These are phyloP conservation scores for Galendromus occidentalis DNA, from an alignment of 1,140 invertebrate species.

Conservation along the genomic window DNA sequence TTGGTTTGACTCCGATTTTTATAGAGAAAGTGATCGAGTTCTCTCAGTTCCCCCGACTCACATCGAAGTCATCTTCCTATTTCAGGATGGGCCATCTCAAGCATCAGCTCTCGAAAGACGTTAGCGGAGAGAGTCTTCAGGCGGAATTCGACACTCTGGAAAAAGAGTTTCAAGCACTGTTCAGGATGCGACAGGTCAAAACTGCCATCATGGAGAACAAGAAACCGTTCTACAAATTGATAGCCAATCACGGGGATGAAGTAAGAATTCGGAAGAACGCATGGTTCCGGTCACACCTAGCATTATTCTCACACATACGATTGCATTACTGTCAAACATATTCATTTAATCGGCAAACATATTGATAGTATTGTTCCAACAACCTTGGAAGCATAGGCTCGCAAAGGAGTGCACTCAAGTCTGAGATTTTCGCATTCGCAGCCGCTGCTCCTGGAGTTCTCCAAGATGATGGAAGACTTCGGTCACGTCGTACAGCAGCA, in stretches of 20 bases:
- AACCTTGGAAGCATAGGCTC: too few species aligned
- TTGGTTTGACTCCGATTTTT: too few species aligned
- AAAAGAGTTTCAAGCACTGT: constrained; percentile 23
- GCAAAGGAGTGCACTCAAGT: constrained; percentile 12
- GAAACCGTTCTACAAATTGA: constrained; percentile 60
- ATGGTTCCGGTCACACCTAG: neutral
- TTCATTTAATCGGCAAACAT: too few species aligned
- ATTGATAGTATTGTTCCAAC: too few species aligned
- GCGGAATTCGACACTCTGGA: constrained; percentile 42
- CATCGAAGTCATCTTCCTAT: neutral
- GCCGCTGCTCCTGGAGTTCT: neutral
- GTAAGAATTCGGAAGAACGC: constrained; percentile 30
- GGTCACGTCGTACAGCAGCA: constrained; percentile 71
- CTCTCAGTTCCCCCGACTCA: too few species aligned
- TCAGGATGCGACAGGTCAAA: constrained; percentile 11
- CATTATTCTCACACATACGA: too few species aligned
- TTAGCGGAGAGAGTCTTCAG: constrained; percentile 32
- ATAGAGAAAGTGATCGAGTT: too few species aligned
- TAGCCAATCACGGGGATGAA: constrained; percentile 79
- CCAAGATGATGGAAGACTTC: constrained; percentile 40
- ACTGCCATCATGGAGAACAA: constrained; percentile 45
- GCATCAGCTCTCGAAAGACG: neutral
- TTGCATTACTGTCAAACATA: too few species aligned
- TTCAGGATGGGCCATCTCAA: constrained; percentile 5
- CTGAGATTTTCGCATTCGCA: neutral